phyloP scores from a whole-genome alignment of 2,888 invertebrate genomes.

The Cyrtodaria siliqua region DNA sequence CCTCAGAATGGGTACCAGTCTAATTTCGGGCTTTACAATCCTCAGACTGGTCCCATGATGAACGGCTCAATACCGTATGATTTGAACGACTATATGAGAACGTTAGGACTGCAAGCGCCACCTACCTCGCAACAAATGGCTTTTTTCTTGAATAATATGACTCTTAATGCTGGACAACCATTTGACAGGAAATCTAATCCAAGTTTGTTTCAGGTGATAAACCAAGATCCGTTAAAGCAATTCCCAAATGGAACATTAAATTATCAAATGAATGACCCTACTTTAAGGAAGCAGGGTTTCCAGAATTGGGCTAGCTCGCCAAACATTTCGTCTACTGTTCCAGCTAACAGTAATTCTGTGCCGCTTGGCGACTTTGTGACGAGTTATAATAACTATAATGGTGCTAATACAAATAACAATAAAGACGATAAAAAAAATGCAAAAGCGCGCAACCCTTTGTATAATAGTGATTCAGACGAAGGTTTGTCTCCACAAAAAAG shows the following conservation, averaged over 20 bases:
- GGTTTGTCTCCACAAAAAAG: constrained; percentile 67
- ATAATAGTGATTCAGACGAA: constrained; percentile 64
- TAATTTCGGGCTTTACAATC: constrained; percentile 47
- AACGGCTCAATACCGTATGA: constrained; percentile 64
- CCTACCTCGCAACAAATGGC: constrained; percentile 74
- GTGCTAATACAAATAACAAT: constrained; percentile 48
- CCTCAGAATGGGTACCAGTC: constrained; percentile 56
- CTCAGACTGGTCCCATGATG: constrained; percentile 50
- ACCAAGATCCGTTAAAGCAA: constrained; percentile 44
- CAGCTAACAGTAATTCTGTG: constrained; percentile 18
- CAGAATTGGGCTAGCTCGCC: constrained; percentile 58
- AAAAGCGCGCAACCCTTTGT: constrained; percentile 54
- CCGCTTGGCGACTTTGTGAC: constrained; percentile 53
- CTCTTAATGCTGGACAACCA: constrained; percentile 50
- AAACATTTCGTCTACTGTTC: constrained; percentile 30
- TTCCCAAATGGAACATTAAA: constrained; percentile 29
- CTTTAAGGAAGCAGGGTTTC: constrained; percentile 36
- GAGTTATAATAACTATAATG: constrained; percentile 64
- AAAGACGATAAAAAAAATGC: constrained; percentile 23
- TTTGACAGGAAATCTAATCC: constrained; percentile 60
- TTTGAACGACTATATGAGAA: constrained; percentile 75
- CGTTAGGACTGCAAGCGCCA: constrained; percentile 74
- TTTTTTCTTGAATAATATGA: constrained; percentile 70
- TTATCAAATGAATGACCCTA: constrained; percentile 36
- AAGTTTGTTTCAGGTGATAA: constrained; percentile 44